These are phyloP conservation scores for Odontomachus brunneus DNA, from an alignment of 1,140 invertebrate genomes.

Conservation along the genomic window DNA sequence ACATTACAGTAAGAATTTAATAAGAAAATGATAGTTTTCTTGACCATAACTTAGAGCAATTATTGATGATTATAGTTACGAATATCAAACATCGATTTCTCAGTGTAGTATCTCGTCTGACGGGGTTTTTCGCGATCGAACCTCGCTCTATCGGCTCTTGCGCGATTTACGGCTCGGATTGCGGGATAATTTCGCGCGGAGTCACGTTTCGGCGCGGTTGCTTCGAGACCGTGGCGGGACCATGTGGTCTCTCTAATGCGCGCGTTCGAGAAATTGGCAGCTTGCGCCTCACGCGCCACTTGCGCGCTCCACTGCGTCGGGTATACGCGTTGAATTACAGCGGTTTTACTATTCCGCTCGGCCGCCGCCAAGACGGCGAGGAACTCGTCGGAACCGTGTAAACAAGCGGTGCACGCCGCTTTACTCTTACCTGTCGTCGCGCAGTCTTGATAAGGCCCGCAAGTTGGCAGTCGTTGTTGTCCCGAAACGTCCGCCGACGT, in stretches of 20 bases:
- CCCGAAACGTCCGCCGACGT: conserved; percentile 37
- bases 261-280: conserved; percentile 47
- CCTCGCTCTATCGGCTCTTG: conserved; percentile 7
- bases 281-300: not conserved
- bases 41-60: too few relatives aligned
- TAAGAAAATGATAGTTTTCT: too few relatives aligned
- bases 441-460: conserved; percentile 37
- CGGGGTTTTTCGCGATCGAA: not conserved
- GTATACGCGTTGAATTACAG: conserved; percentile 33
- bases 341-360: conserved; percentile 26
- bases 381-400: conserved; percentile 34
- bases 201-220: conserved; percentile 14
- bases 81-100: too few relatives aligned
- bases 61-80: too few relatives aligned
- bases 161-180: conserved; percentile 23
- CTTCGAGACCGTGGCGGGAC: not conserved
- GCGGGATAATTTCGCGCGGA: conserved; percentile 38
- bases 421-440: conserved; percentile 35
- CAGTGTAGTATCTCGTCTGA: not conserved
- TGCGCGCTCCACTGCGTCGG: not conserved
- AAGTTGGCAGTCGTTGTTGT: conserved; percentile 44
- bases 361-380: conserved; percentile 11
- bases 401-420: conserved; percentile 38
- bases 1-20: too few relatives aligned
- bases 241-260: not conserved